Conservation (phyloP, 1,140 invertebrate genomes). For the Drusus annulatus region DNA sequence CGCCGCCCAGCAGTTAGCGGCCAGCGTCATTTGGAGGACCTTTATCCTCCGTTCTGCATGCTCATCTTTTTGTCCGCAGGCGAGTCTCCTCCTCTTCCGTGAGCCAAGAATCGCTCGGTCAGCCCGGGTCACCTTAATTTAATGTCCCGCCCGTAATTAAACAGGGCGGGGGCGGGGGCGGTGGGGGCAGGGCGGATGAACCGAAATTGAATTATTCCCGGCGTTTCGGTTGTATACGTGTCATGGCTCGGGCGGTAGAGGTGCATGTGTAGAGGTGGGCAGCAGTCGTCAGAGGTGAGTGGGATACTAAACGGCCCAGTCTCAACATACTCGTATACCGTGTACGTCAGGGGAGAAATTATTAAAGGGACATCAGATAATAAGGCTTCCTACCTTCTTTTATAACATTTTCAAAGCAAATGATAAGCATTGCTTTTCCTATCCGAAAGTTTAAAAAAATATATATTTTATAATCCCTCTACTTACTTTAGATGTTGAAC, state of each 20-base stretch:
- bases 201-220: slow-evolving; percentile 58
- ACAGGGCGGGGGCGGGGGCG: slow-evolving; percentile 53
- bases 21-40: slow-evolving; percentile 49
- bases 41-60: slow-evolving; percentile 56
- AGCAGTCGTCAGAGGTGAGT: neutral
- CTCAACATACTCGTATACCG: neutral
- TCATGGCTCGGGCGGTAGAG: neutral
- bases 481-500: no score
- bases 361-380: no score
- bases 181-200: slow-evolving; percentile 25
- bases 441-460: no score
- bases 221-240: slow-evolving; percentile 44
- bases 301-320: neutral
- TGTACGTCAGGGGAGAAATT: no score
- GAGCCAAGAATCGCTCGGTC: slow-evolving; percentile 58
- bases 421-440: no score
- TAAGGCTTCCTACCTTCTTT: no score
- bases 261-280: slow-evolving; percentile 19
- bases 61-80: slow-evolving; percentile 56
- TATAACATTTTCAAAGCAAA: no score
- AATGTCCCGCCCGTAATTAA: slow-evolving; percentile 60
- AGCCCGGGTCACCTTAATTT: slow-evolving; percentile 60
- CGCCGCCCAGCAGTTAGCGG: slow-evolving; percentile 38
- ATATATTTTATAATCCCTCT: no score
- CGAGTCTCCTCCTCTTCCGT: slow-evolving; percentile 40